Evolutionary conservation across 2,888 invertebrate species (phyloP).

Genomic region (Acronicta leporina): DNA sequence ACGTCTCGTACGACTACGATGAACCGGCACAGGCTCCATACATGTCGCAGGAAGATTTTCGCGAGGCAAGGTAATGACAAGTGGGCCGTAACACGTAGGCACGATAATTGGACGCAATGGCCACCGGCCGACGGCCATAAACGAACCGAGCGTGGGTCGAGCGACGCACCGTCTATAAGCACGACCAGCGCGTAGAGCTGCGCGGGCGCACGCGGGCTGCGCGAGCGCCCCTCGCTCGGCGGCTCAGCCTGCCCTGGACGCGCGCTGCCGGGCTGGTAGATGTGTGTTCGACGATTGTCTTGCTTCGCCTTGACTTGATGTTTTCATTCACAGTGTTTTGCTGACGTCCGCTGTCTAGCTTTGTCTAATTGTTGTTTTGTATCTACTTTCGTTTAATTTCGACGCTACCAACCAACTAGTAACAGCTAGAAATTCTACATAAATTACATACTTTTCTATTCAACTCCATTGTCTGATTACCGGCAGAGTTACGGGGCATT

Average conservation of each 20-base stretch:
- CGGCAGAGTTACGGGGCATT: constrained; percentile 23
- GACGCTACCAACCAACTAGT: constrained; percentile 41
- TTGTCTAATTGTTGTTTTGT: constrained; percentile 63
- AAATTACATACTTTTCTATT: constrained; percentile 27
- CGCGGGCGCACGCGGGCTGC: constrained; percentile 44
- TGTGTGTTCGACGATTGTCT: constrained; percentile 74
- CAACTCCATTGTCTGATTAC: constrained; percentile 34
- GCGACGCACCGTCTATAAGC: constrained; percentile 80
- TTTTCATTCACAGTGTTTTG: constrained; percentile 86
- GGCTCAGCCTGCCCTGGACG: constrained; percentile 65
- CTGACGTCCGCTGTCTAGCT: constrained; percentile 70
- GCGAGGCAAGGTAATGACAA: constrained; percentile 81
- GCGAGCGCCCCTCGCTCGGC: constrained; percentile 41
- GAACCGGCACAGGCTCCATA: constrained; percentile 62
- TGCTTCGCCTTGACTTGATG: constrained; percentile 72
- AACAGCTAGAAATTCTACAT: constrained; percentile 31
- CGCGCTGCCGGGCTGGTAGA: constrained; percentile 62
- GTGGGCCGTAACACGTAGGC: constrained; percentile 86
- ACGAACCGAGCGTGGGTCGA: constrained; percentile 80
- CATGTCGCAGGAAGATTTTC: constrained; percentile 80
- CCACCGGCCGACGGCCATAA: constrained; percentile 83
- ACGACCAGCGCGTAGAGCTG: constrained; percentile 67
- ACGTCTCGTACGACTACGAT: constrained; percentile 42
- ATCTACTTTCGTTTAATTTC: constrained; percentile 72
- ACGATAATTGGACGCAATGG: constrained; percentile 86